phyloP scores from a whole-genome alignment of 2,113 vertebrate species.

The Oxyura jamaicensis region DNA sequence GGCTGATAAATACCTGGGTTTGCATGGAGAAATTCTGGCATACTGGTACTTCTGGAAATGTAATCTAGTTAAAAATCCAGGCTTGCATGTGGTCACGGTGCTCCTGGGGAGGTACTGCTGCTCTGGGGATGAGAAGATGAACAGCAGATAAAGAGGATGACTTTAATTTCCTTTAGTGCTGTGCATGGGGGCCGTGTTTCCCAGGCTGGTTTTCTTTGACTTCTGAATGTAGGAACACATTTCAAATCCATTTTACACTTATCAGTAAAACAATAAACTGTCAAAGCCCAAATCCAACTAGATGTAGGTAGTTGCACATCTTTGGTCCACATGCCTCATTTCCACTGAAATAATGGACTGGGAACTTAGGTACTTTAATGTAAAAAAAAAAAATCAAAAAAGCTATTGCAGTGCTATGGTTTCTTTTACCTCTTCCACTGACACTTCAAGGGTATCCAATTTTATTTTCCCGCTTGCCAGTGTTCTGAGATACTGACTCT shows the following conservation, averaged over 20 bases:
- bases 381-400: neutral
- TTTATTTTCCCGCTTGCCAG: neutral
- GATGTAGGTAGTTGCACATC: neutral
- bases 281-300: neutral
- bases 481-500: neutral
- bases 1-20: neutral
- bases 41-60: neutral
- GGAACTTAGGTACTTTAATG: neutral
- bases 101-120: neutral
- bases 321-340: neutral
- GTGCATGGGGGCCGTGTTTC: neutral
- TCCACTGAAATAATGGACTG: neutral
- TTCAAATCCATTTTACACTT: neutral
- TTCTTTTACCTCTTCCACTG: neutral
- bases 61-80: conserved; percentile 28
- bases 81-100: neutral
- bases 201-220: neutral
- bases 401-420: neutral
- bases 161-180: neutral
- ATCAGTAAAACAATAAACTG: neutral
- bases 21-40: conserved; percentile 9
- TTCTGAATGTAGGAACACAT: neutral
- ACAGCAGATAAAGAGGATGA: neutral
- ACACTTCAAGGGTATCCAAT: neutral
- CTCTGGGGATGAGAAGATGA: neutral